Percentiles rank a stretch among this genome's conserved stretches.
These are phyloP conservation scores for Andricus curvator DNA, from an alignment of 2,888 invertebrate genomes.

Conservation along the genomic window DNA sequence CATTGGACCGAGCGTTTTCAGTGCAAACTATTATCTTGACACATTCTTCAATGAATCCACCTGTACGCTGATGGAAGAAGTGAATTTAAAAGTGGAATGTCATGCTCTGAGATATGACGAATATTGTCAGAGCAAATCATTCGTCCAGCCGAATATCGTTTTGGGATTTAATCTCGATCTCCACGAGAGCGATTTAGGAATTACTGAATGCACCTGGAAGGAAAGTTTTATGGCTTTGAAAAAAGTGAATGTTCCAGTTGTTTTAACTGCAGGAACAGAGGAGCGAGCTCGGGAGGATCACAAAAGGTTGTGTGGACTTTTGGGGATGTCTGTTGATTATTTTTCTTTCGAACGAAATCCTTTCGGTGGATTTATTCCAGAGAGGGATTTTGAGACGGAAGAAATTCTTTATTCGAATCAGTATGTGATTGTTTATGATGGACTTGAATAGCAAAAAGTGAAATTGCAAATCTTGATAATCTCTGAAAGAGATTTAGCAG, in stretches of 20 bases:
- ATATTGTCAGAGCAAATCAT: conserved; percentile 58
- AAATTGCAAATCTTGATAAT: neutral
- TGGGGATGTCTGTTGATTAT: conserved; percentile 51
- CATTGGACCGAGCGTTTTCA: conserved; percentile 66
- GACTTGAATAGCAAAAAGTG: neutral
- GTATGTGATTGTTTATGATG: conserved; percentile 64
- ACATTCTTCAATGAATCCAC: neutral
- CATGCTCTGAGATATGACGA: conserved; percentile 59
- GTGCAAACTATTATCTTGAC: neutral
- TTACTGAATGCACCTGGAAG: conserved; percentile 69
- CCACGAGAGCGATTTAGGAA: conserved; percentile 54
- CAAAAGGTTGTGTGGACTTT: conserved; percentile 60
- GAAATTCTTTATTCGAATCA: conserved; percentile 70
- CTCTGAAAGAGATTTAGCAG: too few species aligned
- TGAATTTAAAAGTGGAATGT: conserved; percentile 53
- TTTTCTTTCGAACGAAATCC: conserved; percentile 62
- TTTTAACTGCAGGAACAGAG: conserved; percentile 66
- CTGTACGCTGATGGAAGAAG: conserved; percentile 59
- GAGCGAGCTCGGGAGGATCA: conserved; percentile 62
- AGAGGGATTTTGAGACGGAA: conserved; percentile 68
- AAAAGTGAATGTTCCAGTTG: conserved; percentile 64
- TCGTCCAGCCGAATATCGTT: conserved; percentile 63
- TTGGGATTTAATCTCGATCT: conserved; percentile 65
- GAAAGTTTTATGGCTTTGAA: conserved; percentile 58
- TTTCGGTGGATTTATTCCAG: conserved; percentile 66